Conservation (phyloP, 2,888 invertebrate genomes). For the Zele albiditarsus region DNA sequence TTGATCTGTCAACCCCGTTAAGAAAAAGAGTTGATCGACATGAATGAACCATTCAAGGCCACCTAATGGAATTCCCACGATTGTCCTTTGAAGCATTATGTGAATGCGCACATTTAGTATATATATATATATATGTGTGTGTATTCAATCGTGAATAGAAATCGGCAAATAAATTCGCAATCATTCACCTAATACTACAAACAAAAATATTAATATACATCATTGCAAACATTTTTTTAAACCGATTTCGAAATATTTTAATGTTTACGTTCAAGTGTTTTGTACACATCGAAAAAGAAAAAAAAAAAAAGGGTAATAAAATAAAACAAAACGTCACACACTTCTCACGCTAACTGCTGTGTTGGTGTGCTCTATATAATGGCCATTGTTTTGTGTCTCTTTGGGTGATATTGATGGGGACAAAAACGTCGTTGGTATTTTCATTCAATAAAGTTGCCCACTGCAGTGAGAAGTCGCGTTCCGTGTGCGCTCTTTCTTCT, state of each 20-base stretch:
- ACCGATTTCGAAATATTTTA: background rate
- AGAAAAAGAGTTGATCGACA: constrained; percentile 71
- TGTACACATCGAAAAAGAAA: constrained; percentile 12
- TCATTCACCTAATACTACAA: background rate
- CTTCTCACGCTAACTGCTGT: constrained; percentile 38
- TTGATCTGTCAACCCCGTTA: constrained; percentile 71
- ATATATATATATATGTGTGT: background rate
- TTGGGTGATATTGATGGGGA: constrained; percentile 60
- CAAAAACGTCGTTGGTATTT: constrained; percentile 66
- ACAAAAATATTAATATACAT: background rate
- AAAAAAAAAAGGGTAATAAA: constrained; percentile 18
- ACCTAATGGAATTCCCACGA: constrained; percentile 72
- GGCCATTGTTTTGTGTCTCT: constrained; percentile 64
- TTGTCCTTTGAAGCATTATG: constrained; percentile 71
- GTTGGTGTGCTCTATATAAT: constrained; percentile 63
- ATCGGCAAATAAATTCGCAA: background rate
- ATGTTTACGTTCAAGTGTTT: background rate
- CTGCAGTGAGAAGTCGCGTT: constrained; percentile 30
- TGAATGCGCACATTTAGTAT: constrained; percentile 46
- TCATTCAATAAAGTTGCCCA: constrained; percentile 64
- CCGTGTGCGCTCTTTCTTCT: constrained; percentile 32
- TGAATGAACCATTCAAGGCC: constrained; percentile 73
- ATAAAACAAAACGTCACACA: constrained; percentile 41
- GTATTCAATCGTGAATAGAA: background rate
- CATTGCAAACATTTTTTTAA: background rate